Evolutionary conservation across 1,140 invertebrate genomes (phyloP), one percentile per base, ranked within the genome.

Genomic region (Drosophila biarmipes): DNA sequence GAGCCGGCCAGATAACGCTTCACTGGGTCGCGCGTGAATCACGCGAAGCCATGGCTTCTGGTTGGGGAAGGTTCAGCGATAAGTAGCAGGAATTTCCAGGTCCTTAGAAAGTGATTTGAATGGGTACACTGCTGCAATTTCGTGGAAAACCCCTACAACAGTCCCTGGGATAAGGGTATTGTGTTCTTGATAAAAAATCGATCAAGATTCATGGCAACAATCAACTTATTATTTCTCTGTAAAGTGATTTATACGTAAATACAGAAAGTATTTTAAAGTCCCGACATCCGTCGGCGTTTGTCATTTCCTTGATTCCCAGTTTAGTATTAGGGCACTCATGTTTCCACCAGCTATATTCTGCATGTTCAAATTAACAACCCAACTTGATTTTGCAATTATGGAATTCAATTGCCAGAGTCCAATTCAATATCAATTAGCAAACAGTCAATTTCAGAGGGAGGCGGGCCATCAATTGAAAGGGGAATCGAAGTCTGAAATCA

Each of bases 1-100:
- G 49, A 69, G 40, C 34, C n/a, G 40, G 29, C 17, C 24, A 24
- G 63, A 68, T 71, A 71, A 71, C 64, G 67, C 67, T 71, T 35
- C 42, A 71, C 27, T 69, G 35, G 64, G 51, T 71, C 19, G 49
- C 12, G 19, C n/a, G 42, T 56, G 63, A 68, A 37, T 46, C 49
- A 68, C 27, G 38, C 63, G 12, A 48, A 34, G 34, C 15, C 2
- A 31, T 31, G 29, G 29, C 57, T 63, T 21, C 2, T n/a, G 46
- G 27, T 31, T 19, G 27, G n/a, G 7, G n/a, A 40, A 15, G 1
- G 37, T 24, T 19, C 37, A 14, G 12, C 19, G 31, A 46, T 46
- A 21, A 15, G 11, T 35, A n/a, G 10, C 14, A 12, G 24, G 21
- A 61, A 12, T 15, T 21, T 17, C 38, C 19, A 19, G 21, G 46